These are phyloP conservation scores for Sisor rabdophorus DNA, from an alignment of 2,113 vertebrate species.

Conservation along the genomic window DNA sequence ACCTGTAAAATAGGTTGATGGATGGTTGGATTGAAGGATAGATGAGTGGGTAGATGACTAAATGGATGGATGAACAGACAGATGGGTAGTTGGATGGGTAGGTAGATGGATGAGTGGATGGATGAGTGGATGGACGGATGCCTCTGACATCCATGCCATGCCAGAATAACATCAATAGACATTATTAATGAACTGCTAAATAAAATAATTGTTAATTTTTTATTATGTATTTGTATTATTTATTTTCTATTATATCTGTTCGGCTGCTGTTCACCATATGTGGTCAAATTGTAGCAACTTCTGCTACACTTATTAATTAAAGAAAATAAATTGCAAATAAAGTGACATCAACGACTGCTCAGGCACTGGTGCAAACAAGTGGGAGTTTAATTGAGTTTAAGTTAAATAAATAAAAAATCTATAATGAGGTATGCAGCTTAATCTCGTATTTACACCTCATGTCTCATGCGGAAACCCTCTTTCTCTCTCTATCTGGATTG, in stretches of 20 bases:
- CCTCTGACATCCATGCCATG: neutral
- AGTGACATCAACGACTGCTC: constrained; percentile 49
- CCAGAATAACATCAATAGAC: neutral
- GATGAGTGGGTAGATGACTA: too few relatives aligned
- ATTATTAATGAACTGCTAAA: neutral
- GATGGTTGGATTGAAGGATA: constrained; percentile 16
- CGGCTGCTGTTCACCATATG: neutral
- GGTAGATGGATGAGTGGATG: neutral
- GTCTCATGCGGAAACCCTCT: neutral
- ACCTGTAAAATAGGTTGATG: neutral
- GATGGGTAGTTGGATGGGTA: neutral
- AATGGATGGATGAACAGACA: neutral
- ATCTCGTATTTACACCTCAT: constrained; percentile 59
- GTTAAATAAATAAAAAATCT: neutral
- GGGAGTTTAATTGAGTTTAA: constrained; percentile 44
- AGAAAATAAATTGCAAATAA: constrained; percentile 64
- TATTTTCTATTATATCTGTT: too few relatives aligned
- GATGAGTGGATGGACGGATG: neutral
- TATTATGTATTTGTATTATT: neutral
- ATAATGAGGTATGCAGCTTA: constrained; percentile 57
- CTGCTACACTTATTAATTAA: constrained; percentile 60
- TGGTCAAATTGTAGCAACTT: constrained; percentile 56
- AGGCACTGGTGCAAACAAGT: constrained; percentile 31
- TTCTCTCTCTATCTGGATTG: neutral
- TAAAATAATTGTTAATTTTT: neutral